phyloP scores from a whole-genome alignment of 2,797 vertebrate species.

The Gymnopithys bicolor region DNA sequence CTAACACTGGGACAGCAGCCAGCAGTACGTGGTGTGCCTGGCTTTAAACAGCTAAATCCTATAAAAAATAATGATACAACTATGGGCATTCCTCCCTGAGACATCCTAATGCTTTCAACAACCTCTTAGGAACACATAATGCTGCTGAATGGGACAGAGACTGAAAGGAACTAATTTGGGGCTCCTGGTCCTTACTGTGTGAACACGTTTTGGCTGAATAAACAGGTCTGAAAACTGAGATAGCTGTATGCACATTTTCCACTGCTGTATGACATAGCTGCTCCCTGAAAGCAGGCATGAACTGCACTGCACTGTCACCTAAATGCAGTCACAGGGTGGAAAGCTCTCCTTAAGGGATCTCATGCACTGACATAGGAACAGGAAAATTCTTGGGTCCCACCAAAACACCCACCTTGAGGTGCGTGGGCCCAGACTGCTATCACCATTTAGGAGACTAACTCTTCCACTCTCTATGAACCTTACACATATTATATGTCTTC shows the following conservation, averaged over 20 bases:
- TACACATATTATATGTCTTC: background rate
- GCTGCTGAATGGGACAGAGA: background rate
- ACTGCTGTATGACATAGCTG: background rate
- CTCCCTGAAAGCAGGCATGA: background rate
- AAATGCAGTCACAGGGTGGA: background rate
- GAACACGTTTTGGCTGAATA: background rate
- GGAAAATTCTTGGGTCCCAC: background rate
- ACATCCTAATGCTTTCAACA: conserved; percentile 29
- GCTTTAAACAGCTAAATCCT: conserved; percentile 40
- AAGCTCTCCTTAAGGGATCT: background rate
- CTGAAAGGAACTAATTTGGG: background rate
- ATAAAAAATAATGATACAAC: conserved; percentile 48
- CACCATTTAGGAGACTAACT: background rate
- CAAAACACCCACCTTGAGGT: background rate
- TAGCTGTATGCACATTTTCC: background rate
- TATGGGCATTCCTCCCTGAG: background rate
- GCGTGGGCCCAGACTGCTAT: background rate
- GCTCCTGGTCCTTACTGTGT: background rate
- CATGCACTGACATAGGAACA: background rate
- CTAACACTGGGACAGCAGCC: conserved; percentile 1
- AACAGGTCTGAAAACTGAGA: background rate
- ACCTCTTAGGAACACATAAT: background rate
- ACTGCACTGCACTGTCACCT: background rate
- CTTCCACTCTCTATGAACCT: background rate
- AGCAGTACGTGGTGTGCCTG: background rate